Evolutionary conservation across 2,797 vertebrate species (phyloP).

Genomic region (Melanotaenia boesemani): DNA sequence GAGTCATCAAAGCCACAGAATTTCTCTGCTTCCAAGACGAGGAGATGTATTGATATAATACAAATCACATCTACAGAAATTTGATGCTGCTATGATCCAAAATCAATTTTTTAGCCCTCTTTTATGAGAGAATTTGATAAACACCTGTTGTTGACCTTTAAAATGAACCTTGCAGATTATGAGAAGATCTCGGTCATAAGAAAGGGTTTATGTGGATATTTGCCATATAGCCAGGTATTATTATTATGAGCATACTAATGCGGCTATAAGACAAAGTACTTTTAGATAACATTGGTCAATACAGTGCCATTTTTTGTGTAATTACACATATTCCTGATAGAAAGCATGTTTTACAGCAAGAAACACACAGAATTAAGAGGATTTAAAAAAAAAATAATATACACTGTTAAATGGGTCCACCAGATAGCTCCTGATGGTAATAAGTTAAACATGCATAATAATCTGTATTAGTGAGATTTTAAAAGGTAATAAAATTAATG

Average conservation of each 20-base stretch:
- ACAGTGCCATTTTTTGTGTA: conserved; percentile 61
- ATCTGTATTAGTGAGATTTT: conserved; percentile 73
- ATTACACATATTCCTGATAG: conserved; percentile 63
- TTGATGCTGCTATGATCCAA: conserved; percentile 42
- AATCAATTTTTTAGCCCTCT: conserved; percentile 51
- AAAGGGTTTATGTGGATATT: conserved; percentile 46
- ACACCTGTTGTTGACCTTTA: conserved; percentile 67
- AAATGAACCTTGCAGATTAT: conserved; percentile 52
- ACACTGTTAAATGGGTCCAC: conserved; percentile 50
- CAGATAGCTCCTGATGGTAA: conserved; percentile 73
- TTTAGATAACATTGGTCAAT: conserved; percentile 55
- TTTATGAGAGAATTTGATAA: conserved; percentile 55
- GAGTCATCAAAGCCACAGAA: conserved; percentile 33
- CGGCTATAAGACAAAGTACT: conserved; percentile 48
- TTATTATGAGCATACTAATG: conserved; percentile 45
- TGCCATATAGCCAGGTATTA: conserved; percentile 32
- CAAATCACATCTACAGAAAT: conserved; percentile 56
- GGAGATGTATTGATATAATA: conserved; percentile 37
- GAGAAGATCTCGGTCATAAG: conserved; percentile 53
- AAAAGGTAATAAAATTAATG: conserved; percentile 65
- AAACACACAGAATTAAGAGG: conserved; percentile 40
- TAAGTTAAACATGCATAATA: conserved; percentile 74
- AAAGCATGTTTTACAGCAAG: conserved; percentile 48
- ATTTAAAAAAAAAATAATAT: conserved; percentile 51
- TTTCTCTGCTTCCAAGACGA: conserved; percentile 2